phyloP scores from a whole-genome alignment of 2,797 vertebrate genomes.

The Vespertilio murinus region DNA sequence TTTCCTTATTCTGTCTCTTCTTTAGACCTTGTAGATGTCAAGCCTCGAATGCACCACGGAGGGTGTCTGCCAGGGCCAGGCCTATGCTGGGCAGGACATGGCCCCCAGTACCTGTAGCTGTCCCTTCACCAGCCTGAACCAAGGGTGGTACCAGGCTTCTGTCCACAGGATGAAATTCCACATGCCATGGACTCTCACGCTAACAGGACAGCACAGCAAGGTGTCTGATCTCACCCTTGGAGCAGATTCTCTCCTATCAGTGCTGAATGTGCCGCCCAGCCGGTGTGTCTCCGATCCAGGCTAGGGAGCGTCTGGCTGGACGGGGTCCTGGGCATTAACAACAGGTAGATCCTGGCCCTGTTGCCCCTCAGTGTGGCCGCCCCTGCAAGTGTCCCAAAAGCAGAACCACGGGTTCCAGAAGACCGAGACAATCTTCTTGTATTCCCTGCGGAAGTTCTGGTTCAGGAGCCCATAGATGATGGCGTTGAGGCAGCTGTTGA shows the following conservation, averaged over 20 bases:
- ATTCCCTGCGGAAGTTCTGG: slow-evolving; percentile 92
- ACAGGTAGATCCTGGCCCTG: not conserved
- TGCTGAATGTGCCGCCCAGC: accelerated
- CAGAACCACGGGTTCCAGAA: slow-evolving; percentile 87
- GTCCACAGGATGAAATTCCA: not conserved
- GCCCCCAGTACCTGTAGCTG: not conserved
- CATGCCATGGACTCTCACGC: too few species aligned
- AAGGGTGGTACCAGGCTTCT: too few species aligned
- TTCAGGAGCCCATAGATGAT: slow-evolving; percentile 92
- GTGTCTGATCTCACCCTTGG: not conserved
- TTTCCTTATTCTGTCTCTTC: not conserved
- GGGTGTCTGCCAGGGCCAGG: not conserved
- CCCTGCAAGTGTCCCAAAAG: slow-evolving; percentile 88
- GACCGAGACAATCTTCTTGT: slow-evolving; percentile 88
- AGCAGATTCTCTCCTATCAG: not conserved
- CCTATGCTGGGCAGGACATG: not conserved
- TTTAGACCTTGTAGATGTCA: accelerated
- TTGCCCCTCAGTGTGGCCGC: slow-evolving; percentile 52
- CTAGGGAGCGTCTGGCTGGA: not conserved
- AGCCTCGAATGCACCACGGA: accelerated
- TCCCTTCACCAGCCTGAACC: not conserved
- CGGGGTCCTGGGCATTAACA: accelerated
- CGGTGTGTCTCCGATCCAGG: not conserved
- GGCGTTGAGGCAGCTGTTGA: slow-evolving; percentile 94
- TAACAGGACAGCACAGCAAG: accelerated